Evolutionary conservation across 2,113 vertebrate species (phyloP), one percentile per base, ranked within the genome.

Genomic region (Gymnobelideus leadbeateri): DNA sequence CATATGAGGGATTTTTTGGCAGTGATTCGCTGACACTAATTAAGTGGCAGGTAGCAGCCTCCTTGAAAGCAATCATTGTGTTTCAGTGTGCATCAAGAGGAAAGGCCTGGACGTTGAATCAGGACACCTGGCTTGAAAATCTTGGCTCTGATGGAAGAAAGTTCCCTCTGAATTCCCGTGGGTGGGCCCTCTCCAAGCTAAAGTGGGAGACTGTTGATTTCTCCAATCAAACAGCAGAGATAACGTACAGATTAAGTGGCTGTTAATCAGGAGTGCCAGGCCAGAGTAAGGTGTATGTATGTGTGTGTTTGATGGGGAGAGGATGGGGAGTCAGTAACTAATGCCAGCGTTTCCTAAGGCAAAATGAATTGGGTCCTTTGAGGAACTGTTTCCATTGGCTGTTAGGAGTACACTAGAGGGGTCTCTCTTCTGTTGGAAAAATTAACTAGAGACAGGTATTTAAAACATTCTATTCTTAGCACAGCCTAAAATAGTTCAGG

Each of bases 391-490:
- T 31, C 51, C 8, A 0, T 0, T 51, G 26, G 52, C 57, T 31
- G 24, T 3, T 21, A 16, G n/a, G 46, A 0, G 61, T 92, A 43
- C 47, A 89, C 89, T 8, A 31, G 49, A 0, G 1, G 51, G 51
- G 8, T 68, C 3, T 43, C 90, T 92, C 54, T 90, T 4, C 24
- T 68, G 89, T 93, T 97, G 90, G 19, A 52, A n/a, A 92, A 46
- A 31, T 37, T 46, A 52, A n/a, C 91, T 43, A 61, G 4, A 26
- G 51, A 37, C 93, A 91, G 95, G 90, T 90, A 91, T 6, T 96
- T 93, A n/a, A 89, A 94, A 93, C 93, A 89, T 57, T 2, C 68
- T 95, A 89, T 93, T 96, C 93, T 96, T 61, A 93, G 94, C 91
- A 21, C 1, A 0, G 92, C 93, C 91, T 19, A 55, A 97, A 97